A percentile compares a stretch with the other conserved stretches of the same genome.
Evolutionary conservation across 2,113 vertebrate genomes (phyloP).

Genomic region (Pangasianodon gigas): DNA sequence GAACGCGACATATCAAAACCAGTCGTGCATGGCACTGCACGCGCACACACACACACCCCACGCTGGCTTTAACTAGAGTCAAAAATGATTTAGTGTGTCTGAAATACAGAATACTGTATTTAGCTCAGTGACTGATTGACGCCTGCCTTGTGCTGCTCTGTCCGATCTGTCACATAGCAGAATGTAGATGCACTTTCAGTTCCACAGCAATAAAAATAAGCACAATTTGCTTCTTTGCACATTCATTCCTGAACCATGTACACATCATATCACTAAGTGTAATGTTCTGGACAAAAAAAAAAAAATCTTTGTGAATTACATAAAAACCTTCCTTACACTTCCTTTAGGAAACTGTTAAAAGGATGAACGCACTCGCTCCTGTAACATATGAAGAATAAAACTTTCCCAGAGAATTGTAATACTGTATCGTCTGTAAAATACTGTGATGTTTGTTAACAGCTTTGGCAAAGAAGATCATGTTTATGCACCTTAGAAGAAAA

Average conservation of each 20-base stretch:
- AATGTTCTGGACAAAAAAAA: not conserved
- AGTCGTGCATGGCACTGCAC: slow-evolving; percentile 39
- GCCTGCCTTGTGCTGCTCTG: slow-evolving; percentile 1
- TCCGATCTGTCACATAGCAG: not conserved
- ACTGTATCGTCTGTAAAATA: slow-evolving; percentile 25
- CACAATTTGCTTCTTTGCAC: slow-evolving; percentile 6
- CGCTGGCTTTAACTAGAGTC: not conserved
- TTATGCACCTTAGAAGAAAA: slow-evolving; percentile 70
- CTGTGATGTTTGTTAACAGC: slow-evolving; percentile 49
- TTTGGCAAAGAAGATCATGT: slow-evolving; percentile 73
- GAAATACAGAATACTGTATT: slow-evolving; percentile 17
- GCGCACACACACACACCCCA: not conserved
- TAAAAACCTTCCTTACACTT: not conserved
- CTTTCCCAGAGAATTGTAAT: slow-evolving; percentile 39
- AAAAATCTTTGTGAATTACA: not conserved
- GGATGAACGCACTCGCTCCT: not conserved
- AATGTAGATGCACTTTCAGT: slow-evolving; percentile 26
- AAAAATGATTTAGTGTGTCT: slow-evolving; percentile 28
- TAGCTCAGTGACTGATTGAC: not conserved
- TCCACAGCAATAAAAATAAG: slow-evolving; percentile 5
- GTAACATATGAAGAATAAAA: slow-evolving; percentile 43
- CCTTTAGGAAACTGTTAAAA: slow-evolving; percentile 8
- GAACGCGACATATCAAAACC: slow-evolving; percentile 11
- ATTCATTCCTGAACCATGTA: not conserved
- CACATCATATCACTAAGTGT: not conserved